Percentiles rank a stretch among this genome's conserved stretches.
Evolutionary conservation across 2,113 vertebrate genomes (phyloP).

Genomic region (Anas platyrhynchos): DNA sequence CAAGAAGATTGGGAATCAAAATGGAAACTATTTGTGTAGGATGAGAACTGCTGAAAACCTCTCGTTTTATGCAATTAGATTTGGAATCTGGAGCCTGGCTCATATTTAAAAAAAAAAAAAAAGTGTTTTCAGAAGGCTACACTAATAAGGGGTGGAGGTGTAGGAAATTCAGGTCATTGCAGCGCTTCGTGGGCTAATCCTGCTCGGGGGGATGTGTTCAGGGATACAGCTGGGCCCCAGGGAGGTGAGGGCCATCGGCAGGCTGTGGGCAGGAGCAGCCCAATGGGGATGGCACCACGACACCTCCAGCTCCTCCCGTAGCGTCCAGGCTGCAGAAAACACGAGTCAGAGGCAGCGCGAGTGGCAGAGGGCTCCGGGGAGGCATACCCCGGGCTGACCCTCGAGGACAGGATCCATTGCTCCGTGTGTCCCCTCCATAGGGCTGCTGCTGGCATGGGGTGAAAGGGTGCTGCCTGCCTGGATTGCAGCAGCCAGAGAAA

Average conservation of each 20-base stretch:
- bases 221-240: not conserved
- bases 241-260: rapidly evolving
- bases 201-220: not conserved
- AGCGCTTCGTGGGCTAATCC: not conserved
- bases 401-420: not conserved
- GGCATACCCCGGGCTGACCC: no score
- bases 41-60: constrained; percentile 39
- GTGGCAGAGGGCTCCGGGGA: no score
- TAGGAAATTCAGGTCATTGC: not conserved
- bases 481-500: rapidly evolving
- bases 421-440: rapidly evolving
- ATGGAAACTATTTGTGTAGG: constrained; percentile 52
- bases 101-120: not conserved
- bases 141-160: not conserved
- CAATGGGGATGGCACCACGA: not conserved
- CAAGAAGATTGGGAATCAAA: constrained; percentile 67
- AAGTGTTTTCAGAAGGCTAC: not conserved
- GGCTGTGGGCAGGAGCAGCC: not conserved
- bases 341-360: not conserved
- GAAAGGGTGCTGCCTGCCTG: not conserved
- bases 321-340: not conserved
- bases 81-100: constrained; percentile 8
- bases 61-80: constrained; percentile 8
- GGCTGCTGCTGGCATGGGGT: rapidly evolving
- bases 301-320: not conserved